A percentile compares a stretch with the other conserved stretches of the same genome.
Conservation (phyloP, 2,797 vertebrate genomes). For the Okamejei kenojei region DNA sequence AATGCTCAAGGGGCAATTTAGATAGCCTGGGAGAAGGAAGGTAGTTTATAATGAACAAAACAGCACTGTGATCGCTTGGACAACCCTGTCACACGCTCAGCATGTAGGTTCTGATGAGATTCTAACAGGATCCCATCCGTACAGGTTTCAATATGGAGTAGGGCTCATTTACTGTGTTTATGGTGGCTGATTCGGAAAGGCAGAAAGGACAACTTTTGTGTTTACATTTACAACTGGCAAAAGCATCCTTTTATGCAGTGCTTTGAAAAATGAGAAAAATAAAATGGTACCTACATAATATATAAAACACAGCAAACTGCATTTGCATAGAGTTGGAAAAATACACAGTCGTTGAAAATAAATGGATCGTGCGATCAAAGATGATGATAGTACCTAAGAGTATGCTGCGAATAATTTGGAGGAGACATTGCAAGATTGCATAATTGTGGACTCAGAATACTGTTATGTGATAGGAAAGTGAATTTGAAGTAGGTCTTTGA, state of each 20-base stretch:
- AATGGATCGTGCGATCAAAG: background rate
- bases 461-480: too few relatives aligned
- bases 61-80: background rate
- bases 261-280: background rate
- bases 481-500: too few relatives aligned
- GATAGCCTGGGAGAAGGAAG: background rate
- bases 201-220: background rate
- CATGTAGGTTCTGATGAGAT: background rate
- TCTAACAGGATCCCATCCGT: background rate
- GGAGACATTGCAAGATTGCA: too few relatives aligned
- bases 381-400: background rate
- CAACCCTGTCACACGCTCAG: conserved; percentile 22
- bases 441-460: too few relatives aligned
- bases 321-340: background rate
- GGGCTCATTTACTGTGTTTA: conserved; percentile 8
- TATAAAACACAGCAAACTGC: background rate
- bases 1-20: background rate
- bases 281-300: too few relatives aligned
- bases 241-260: background rate
- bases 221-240: background rate
- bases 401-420: too few relatives aligned
- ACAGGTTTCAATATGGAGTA: background rate
- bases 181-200: background rate
- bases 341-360: background rate
- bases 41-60: conserved; percentile 21